Percentiles rank a stretch among this genome's conserved stretches.
These are phyloP conservation scores for Urocyon cinereoargenteus DNA, from an alignment of 2,797 vertebrate species.

Conservation along the genomic window DNA sequence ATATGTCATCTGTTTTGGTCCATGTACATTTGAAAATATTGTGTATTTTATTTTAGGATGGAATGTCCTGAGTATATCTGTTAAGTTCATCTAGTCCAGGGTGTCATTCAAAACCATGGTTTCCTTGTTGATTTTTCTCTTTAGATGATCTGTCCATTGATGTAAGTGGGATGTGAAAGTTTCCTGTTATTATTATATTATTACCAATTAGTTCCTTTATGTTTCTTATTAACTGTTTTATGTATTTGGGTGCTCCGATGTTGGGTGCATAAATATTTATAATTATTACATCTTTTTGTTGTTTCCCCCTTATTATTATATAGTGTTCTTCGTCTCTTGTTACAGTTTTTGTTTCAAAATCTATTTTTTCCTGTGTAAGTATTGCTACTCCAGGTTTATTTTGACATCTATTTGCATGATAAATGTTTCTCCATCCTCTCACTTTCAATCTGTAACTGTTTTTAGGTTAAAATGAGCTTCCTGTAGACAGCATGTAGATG, in stretches of 20 bases:
- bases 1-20: neutral
- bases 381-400: neutral
- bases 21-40: neutral
- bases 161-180: neutral
- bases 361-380: neutral
- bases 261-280: neutral
- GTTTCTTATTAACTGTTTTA: neutral
- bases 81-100: neutral
- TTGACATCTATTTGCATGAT: neutral
- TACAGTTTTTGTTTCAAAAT: neutral
- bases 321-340: neutral
- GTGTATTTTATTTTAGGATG: neutral
- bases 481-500: neutral
- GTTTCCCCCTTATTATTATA: neutral
- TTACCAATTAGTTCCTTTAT: neutral
- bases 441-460: neutral
- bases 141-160: neutral
- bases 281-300: neutral
- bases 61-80: neutral
- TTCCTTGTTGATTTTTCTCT: neutral
- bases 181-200: neutral
- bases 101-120: neutral
- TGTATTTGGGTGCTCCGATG: neutral
- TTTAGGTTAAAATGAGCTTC: neutral
- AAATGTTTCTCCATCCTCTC: neutral